Conservation (phyloP, 2,797 vertebrate species). For the Echiichthys vipera region DNA sequence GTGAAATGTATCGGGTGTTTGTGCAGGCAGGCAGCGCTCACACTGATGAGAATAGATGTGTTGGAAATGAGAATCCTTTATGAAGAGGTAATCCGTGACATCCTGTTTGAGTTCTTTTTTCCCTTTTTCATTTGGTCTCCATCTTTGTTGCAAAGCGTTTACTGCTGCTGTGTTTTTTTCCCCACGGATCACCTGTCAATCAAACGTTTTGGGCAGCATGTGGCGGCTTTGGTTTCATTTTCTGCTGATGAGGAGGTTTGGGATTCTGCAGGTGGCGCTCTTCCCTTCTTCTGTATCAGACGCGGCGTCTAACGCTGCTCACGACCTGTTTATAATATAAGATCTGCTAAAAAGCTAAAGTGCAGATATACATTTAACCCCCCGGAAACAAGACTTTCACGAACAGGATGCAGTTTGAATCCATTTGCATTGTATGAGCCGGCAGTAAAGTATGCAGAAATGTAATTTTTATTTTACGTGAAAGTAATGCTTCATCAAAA, state of each 20-base stretch:
- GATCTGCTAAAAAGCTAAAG: no score
- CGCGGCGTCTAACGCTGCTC: not conserved
- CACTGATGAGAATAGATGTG: slow-evolving; percentile 60
- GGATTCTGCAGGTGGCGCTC: slow-evolving; percentile 20
- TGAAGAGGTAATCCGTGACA: slow-evolving; percentile 57
- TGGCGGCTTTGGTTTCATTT: slow-evolving; percentile 6
- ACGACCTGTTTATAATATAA: not conserved
- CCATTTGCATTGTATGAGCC: not conserved
- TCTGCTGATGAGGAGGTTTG: slow-evolving; percentile 14
- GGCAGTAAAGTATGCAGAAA: not conserved
- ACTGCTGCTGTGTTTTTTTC: not conserved
- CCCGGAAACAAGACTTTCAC: not conserved
- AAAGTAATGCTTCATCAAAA: not conserved
- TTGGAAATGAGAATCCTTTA: slow-evolving; percentile 55
- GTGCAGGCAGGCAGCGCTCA: slow-evolving; percentile 33
- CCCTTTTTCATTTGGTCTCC: slow-evolving; percentile 36
- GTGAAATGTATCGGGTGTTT: slow-evolving; percentile 39
- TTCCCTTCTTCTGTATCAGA: not conserved
- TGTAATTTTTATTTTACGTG: not conserved
- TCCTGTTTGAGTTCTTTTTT: slow-evolving; percentile 44
- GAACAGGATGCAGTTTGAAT: not conserved
- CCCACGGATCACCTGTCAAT: slow-evolving; percentile 38
- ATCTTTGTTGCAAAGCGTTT: slow-evolving; percentile 30
- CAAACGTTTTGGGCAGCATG: slow-evolving; percentile 11
- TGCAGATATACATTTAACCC: not conserved